Evolutionary conservation across 2,888 invertebrate species (phyloP).

Genomic region (Apotomis betuletana): DNA sequence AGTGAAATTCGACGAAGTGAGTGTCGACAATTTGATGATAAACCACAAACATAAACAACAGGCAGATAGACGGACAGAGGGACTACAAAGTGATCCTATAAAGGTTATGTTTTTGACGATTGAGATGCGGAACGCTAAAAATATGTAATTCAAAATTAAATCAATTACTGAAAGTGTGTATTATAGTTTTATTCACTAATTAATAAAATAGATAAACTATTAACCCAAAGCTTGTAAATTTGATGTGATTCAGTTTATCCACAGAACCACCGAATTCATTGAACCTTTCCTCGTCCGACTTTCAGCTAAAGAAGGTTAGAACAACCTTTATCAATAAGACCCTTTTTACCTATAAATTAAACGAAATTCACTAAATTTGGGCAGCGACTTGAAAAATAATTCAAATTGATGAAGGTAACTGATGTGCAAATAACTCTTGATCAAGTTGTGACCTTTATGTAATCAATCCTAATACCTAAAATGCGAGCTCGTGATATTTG

Average conservation of each 20-base stretch:
- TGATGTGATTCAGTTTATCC: background rate
- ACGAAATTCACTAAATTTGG: slow-evolving; percentile 19
- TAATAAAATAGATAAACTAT: too few relatives aligned
- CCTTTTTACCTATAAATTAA: slow-evolving; percentile 16
- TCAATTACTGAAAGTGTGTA: too few relatives aligned
- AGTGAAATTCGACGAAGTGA: too few relatives aligned
- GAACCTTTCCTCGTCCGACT: background rate
- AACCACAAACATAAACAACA: too few relatives aligned
- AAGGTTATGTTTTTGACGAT: too few relatives aligned
- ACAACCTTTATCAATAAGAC: slow-evolving; percentile 2
- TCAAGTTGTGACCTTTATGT: slow-evolving; percentile 5
- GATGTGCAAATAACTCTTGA: slow-evolving; percentile 22
- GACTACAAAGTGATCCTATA: too few relatives aligned
- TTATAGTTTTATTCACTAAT: too few relatives aligned
- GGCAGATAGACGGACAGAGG: too few relatives aligned
- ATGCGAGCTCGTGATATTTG: slow-evolving; percentile 20
- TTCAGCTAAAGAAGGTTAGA: slow-evolving; percentile 2
- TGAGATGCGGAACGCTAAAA: too few relatives aligned
- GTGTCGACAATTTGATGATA: too few relatives aligned
- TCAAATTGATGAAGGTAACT: slow-evolving; percentile 18
- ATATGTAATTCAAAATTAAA: too few relatives aligned
- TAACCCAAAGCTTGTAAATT: too few relatives aligned
- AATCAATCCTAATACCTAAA: slow-evolving; percentile 22
- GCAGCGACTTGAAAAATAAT: slow-evolving; percentile 24
- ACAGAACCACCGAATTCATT: background rate